Percentiles rank a stretch among this genome's conserved stretches.
These are phyloP conservation scores for Thamnophis sirtalis DNA, from an alignment of 2,113 vertebrate genomes.

Conservation along the genomic window DNA sequence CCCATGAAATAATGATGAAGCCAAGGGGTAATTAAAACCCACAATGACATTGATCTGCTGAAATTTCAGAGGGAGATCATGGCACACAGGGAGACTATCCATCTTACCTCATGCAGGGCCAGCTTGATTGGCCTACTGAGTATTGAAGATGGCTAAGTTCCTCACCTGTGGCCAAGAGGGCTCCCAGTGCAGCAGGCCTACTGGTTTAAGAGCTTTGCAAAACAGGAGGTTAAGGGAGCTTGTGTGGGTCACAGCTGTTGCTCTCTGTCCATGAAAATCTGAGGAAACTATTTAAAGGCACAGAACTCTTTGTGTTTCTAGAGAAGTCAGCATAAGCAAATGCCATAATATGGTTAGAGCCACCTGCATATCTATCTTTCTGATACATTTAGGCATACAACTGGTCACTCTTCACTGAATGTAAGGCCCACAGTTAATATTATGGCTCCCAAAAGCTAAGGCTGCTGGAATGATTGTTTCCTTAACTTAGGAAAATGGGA, in stretches of 20 bases:
- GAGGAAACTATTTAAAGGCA: conserved; percentile 47
- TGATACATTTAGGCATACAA: not conserved
- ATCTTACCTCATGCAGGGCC: conserved; percentile 76
- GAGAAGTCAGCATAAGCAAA: accelerated
- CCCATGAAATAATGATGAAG: conserved; percentile 94
- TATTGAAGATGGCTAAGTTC: conserved; percentile 73
- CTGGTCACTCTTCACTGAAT: not conserved
- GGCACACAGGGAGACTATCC: conserved; percentile 71
- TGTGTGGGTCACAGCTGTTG: conserved; percentile 57
- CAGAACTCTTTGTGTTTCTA: not conserved
- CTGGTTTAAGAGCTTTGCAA: conserved; percentile 71
- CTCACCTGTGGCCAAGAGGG: conserved; percentile 87
- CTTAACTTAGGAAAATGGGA: not conserved
- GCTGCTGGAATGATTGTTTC: not conserved
- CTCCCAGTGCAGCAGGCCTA: conserved; percentile 80
- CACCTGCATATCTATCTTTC: not conserved
- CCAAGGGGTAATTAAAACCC: conserved; percentile 89
- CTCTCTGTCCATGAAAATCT: conserved; percentile 36
- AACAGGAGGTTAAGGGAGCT: conserved; percentile 57
- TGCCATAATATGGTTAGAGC: too few relatives aligned
- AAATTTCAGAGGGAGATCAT: conserved; percentile 85
- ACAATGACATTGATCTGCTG: conserved; percentile 81
- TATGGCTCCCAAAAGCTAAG: not conserved
- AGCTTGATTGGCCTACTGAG: conserved; percentile 93
- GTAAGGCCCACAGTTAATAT: not conserved